Evolutionary conservation across 2,888 invertebrate genomes (phyloP), one percentile per base, ranked within the genome.

Genomic region (Macrosiphum euphorbiae): DNA sequence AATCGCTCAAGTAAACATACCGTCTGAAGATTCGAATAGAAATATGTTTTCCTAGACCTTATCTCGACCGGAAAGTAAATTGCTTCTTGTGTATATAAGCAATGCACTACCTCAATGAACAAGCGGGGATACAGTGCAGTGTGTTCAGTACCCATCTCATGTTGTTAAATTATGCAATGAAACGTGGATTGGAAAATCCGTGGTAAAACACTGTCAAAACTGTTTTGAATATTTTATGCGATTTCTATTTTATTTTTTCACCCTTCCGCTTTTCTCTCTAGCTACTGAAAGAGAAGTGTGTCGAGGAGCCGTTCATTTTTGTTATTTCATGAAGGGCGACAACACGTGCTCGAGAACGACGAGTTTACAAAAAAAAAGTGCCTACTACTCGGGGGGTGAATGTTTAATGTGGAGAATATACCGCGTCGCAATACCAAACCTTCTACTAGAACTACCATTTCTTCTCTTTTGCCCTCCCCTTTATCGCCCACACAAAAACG

Each of bases 201-300:
- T 52, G 94, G 90, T 94, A 94, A 94, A 90, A 94, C 90, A 44
- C 90, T 94, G 94, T 94, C 94, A 94, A 94, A 94, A 94, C 90
- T 67, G 86, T 90, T 94, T 94, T 94, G 94, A 94, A 94, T 94
- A 90, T 94, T 94, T 94, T 90, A 94, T 90, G 90, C 26, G 90
- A 52, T 94, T 90, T 94, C 41, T 87, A 67, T 41, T 41, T 90
- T 67, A 87, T 55, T 52, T 47, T n/a, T 90, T 90, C 47, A 88
- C 67, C 67, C 90, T 44, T 7, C 47, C 47, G 26, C 58, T 67
- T 67, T 85, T 86, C 85, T 44, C 35, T 92, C 7, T 52, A 20
- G 61, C 61, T 41, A 16, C 61, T 10, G 78, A 78, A 50, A 84
- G 28, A 84, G 41, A 26, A 91, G 41, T 44, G 87, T 44, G n/a